phyloP scores from a whole-genome alignment of 2,113 vertebrate genomes.

The Corythornis vintsioides region DNA sequence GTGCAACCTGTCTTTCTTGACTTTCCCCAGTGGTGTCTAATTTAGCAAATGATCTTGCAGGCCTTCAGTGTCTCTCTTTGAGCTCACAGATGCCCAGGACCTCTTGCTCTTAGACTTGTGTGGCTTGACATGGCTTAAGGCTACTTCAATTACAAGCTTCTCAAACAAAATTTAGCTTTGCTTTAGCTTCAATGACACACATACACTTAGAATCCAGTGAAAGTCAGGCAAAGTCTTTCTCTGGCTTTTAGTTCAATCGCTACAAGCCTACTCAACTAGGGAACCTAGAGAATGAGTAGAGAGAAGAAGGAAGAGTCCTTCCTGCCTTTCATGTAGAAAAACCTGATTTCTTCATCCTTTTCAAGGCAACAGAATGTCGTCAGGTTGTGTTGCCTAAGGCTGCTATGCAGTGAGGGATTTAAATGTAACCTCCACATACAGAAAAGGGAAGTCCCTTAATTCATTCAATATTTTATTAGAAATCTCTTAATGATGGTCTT shows the following conservation, averaged over 20 bases:
- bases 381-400: constrained; percentile 75
- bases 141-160: not conserved
- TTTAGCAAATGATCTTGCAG: not conserved
- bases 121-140: not conserved
- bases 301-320: constrained; percentile 46
- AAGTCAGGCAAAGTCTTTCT: constrained; percentile 48
- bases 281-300: constrained; percentile 42
- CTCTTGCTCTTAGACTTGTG: not conserved
- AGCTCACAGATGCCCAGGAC: not conserved
- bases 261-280: constrained; percentile 17
- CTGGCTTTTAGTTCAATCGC: constrained; percentile 47
- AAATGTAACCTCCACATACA: constrained; percentile 66
- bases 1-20: not conserved
- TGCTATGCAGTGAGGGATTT: constrained; percentile 53
- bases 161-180: constrained; percentile 17
- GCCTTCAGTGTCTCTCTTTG: not conserved
- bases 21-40: not conserved
- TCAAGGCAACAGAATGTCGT: constrained; percentile 63
- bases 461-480: constrained; percentile 77
- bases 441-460: constrained; percentile 72
- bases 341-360: constrained; percentile 51
- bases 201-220: not conserved
- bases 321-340: constrained; percentile 66
- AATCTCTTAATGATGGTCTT: constrained; percentile 68
- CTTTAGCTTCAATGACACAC: not conserved